Evolutionary conservation across 2,797 vertebrate genomes (phyloP).

Genomic region (Epinephelus coioides): DNA sequence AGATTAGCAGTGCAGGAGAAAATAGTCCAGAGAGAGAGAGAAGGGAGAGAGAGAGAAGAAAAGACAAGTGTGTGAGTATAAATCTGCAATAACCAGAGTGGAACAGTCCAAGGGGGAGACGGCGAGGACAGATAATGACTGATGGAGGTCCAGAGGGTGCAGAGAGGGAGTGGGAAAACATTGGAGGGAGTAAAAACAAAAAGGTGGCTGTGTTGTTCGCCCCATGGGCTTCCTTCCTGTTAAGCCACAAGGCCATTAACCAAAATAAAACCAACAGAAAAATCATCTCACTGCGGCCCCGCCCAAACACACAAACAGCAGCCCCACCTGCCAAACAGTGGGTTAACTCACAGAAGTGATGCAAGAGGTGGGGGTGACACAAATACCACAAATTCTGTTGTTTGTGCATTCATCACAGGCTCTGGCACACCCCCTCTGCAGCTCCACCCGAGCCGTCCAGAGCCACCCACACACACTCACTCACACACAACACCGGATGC

Average conservation of each 20-base stretch:
- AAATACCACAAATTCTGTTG: slow-evolving; percentile 57
- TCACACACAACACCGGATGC: not conserved
- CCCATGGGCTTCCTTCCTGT: slow-evolving; percentile 68
- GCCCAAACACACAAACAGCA: slow-evolving; percentile 43
- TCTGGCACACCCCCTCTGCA: not conserved
- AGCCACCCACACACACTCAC: not conserved
- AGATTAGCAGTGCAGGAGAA: slow-evolving; percentile 13
- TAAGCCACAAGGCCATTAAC: slow-evolving; percentile 38
- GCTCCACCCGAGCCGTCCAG: slow-evolving; percentile 4
- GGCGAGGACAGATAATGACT: slow-evolving; percentile 28
- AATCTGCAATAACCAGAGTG: slow-evolving; percentile 31
- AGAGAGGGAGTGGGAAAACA: slow-evolving; percentile 37
- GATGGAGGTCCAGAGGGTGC: slow-evolving; percentile 37
- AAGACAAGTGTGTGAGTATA: slow-evolving; percentile 13
- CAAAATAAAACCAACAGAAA: not conserved
- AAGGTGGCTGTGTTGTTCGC: slow-evolving; percentile 55
- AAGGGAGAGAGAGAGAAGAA: slow-evolving; percentile 4
- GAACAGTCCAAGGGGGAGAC: not conserved
- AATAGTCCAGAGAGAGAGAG: slow-evolving; percentile 5
- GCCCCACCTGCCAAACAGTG: slow-evolving; percentile 36
- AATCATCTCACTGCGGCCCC: not conserved
- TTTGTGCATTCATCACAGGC: slow-evolving; percentile 40
- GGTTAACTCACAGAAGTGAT: slow-evolving; percentile 47
- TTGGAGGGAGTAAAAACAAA: slow-evolving; percentile 61
- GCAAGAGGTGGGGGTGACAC: slow-evolving; percentile 44